Conservation (phyloP, 2,113 vertebrate species). For the Acrocephalus arundinaceus region DNA sequence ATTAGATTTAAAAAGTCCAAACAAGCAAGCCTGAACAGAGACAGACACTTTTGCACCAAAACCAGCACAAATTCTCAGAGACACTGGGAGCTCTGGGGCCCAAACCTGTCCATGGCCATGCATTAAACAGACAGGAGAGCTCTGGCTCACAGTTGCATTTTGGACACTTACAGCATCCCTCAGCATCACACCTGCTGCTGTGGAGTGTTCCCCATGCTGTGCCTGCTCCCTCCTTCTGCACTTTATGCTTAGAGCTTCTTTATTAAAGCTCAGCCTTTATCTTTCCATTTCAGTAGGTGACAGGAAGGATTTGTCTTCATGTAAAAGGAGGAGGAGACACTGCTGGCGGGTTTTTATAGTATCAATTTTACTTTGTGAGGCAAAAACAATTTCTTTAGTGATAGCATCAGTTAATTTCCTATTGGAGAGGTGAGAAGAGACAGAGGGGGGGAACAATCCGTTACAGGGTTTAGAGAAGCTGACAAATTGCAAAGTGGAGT, state of each 20-base stretch:
- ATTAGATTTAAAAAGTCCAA: background rate
- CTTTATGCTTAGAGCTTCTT: conserved; percentile 13
- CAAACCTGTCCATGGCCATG: accelerated
- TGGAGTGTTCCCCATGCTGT: background rate
- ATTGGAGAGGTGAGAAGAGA: conserved; percentile 63
- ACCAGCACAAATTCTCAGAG: background rate
- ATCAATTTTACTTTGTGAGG: conserved; percentile 74
- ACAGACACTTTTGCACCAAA: background rate
- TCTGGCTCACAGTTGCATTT: accelerated
- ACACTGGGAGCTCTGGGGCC: background rate
- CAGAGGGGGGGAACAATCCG: conserved; percentile 32
- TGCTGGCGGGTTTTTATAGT: conserved; percentile 65
- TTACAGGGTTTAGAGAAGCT: conserved; percentile 54
- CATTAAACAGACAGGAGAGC: background rate
- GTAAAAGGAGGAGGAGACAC: conserved; percentile 68
- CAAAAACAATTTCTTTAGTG: conserved; percentile 74
- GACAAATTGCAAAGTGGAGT: conserved; percentile 63
- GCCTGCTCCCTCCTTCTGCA: background rate
- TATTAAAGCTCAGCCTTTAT: conserved; percentile 67
- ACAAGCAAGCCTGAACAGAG: background rate
- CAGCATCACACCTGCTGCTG: background rate
- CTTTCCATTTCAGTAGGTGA: conserved; percentile 67
- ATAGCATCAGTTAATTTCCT: conserved; percentile 82
- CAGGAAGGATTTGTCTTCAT: conserved; percentile 55
- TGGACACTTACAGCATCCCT: background rate